Conservation (phyloP, 2,797 vertebrate species). For the Ctenochaetus hawaiiensis region DNA sequence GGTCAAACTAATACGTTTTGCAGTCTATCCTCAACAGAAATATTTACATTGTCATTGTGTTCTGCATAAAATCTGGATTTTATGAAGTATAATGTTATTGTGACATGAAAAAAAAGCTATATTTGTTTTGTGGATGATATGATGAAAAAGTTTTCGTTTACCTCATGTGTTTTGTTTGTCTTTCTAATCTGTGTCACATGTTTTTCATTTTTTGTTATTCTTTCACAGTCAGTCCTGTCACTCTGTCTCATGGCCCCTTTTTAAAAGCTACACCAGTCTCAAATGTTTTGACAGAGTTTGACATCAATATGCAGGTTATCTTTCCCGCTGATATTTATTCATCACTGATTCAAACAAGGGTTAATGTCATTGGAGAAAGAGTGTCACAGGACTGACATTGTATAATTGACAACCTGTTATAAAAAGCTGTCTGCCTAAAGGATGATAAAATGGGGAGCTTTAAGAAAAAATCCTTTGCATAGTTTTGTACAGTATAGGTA, state of each 20-base stretch:
- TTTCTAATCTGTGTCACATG: conserved; percentile 23
- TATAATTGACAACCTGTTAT: conserved; percentile 35
- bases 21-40: conserved; percentile 42
- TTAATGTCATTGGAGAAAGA: conserved; percentile 2
- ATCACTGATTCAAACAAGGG: conserved; percentile 35
- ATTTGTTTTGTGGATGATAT: conserved; percentile 43
- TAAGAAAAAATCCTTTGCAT: conserved; percentile 34
- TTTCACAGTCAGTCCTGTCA: conserved; percentile 23
- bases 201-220: conserved; percentile 16
- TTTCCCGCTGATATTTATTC: conserved; percentile 39
- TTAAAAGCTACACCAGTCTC: not conserved
- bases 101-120: conserved; percentile 45
- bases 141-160: conserved; percentile 62
- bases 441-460: conserved; percentile 37
- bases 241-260: conserved; percentile 7
- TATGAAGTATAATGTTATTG: conserved; percentile 61
- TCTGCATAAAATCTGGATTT: conserved; percentile 47
- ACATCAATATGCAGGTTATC: conserved; percentile 6
- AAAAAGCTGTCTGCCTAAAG: not conserved
- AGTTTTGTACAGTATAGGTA: conserved; percentile 71
- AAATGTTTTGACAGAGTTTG: conserved; percentile 14
- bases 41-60: conserved; percentile 46
- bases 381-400: conserved; percentile 24
- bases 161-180: conserved; percentile 62
- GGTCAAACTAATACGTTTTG: conserved; percentile 17